Evolutionary conservation across 1,140 invertebrate genomes (phyloP), one percentile per base, ranked within the genome.

Genomic region (Pseudomyrmex cubaensis): DNA sequence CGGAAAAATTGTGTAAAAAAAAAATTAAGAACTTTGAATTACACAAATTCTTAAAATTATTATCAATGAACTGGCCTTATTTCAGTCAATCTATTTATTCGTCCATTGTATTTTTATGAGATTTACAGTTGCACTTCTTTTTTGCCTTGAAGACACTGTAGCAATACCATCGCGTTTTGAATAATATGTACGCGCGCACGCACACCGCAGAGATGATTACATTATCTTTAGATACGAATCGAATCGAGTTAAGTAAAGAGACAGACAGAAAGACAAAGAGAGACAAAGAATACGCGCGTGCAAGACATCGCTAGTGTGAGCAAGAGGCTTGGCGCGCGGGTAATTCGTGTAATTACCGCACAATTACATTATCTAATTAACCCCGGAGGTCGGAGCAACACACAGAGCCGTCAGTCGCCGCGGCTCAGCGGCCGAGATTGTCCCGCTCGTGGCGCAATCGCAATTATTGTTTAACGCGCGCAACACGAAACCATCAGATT

Each of bases 281-380:
- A 20, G 66, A 62, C n/a, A 61, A 54, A 76, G 73, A 72, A 66
- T 75, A 44, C 52, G 56, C 56, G 63, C 82, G 67, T 57, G 70
- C 62, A 54, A 10, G 82, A 50, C 66, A 50, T 61, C 20, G 75
- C 25, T 74, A 82, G 74, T 69, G 83, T 57, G 83, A 91, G 85
- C 85, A 66, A 62, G 82, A 90, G 88, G 90, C 84, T 87, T 89
- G 90, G 90, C 90, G 87, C 90, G 89, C 90, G 90, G 86, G 87
- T 90, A 92, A 92, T 91, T 91, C 88, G 87, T 85, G 90, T 93
- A 93, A 93, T 93, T 93, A 90, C 85, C 85, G 78, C 87, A 93
- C 92, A 93, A 93, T 93, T 93, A 92, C 92, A 93, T 93, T 93
- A 93, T 93, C 93, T 92, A 93, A 93, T 93, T 93, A 93, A 93